Evolutionary conservation across 2,797 vertebrate species (phyloP), one percentile per base, ranked within the genome.

Genomic region (Paguma larvata): DNA sequence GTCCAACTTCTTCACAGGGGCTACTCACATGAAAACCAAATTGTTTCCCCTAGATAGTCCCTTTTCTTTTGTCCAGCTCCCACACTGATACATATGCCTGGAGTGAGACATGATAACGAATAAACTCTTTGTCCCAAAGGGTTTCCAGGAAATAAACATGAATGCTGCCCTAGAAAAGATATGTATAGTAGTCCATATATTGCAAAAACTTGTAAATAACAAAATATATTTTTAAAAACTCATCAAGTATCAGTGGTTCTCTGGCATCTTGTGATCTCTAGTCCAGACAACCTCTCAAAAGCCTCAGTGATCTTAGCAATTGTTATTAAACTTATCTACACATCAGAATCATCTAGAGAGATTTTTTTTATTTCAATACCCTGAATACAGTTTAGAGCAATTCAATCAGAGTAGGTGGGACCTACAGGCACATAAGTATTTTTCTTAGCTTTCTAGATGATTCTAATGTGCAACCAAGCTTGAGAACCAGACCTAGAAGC

Each of bases 1-100:
- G 72, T 82, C 34, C 23, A 70, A 75, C 75, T 85, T 91, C 44
- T 73, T 65, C 15, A 86, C 59, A 77, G 44, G 44, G 7, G 2
- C 34, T 77, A n/a, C 46, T 92, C 70, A 85, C 30, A n/a, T 95
- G 59, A 48, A 85, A 95, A 82, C 65, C 27, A 84, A 95, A 41
- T 44, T 6, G 0, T 51, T 82, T 84, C 16, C 67, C 32, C 53
- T 3, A 91, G 27, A 89, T 8, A 38, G 38, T n/a, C 44, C 44
- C 32, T 80, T 78, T 75, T 48, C 44, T 80, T 72, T 41, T 82
- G 13, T 46, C 44, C n/a, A 48, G 78, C 13, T 19, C 10, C 25
- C 27, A 80, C 48, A 34, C 23, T 68, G 16, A 19, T 73, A 27
- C 89, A 53, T 53, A n/a, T 63, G 38, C 30, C 53, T 83, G 15